Conservation (phyloP, 2,797 vertebrate genomes). For the Silurus lanzhouensis region DNA sequence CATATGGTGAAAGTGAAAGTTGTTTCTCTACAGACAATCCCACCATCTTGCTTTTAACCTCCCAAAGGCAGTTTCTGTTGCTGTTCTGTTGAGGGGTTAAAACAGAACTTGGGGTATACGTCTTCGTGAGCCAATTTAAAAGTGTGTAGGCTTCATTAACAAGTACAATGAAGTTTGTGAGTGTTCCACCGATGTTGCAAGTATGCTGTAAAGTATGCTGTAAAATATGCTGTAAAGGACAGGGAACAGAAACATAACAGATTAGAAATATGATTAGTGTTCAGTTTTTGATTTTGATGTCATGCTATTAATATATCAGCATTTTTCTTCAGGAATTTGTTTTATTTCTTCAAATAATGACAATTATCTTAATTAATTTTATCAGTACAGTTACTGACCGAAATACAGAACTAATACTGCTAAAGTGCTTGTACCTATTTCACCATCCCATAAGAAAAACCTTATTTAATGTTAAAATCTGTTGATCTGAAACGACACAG, state of each 20-base stretch:
- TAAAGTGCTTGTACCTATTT: background rate
- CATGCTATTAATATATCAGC: background rate
- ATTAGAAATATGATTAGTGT: too few relatives aligned
- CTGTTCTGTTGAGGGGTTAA: background rate
- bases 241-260: background rate
- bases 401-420: background rate
- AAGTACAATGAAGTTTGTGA: slow-evolving; percentile 8
- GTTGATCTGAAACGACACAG: background rate
- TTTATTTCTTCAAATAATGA: background rate
- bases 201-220: background rate
- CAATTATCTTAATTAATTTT: background rate
- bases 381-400: background rate
- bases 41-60: slow-evolving; percentile 31
- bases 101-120: background rate
- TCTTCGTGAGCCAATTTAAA: slow-evolving; percentile 34
- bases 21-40: slow-evolving; percentile 6
- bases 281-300: background rate
- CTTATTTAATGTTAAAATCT: background rate
- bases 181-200: slow-evolving; percentile 12
- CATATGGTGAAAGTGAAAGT: slow-evolving; percentile 21
- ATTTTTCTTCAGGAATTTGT: background rate
- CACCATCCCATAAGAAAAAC: background rate
- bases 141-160: slow-evolving; percentile 23
- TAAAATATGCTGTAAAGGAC: background rate
- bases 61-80: slow-evolving; percentile 26